Evolutionary conservation across 2,797 vertebrate genomes (phyloP), one percentile per base, ranked within the genome.

Genomic region (Aythya fuligula): DNA sequence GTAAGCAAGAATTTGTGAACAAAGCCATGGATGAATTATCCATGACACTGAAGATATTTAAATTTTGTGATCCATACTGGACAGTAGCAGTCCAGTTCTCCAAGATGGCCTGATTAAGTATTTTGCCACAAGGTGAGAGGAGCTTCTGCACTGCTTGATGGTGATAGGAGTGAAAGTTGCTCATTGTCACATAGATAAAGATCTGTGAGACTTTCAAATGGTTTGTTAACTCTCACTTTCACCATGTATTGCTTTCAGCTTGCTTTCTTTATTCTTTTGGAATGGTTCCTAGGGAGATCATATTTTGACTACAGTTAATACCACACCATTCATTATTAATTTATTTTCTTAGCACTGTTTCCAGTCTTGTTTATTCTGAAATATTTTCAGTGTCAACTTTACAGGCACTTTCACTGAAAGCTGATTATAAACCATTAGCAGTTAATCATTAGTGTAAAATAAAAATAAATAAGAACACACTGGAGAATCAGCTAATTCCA

Each of bases 1-100:
- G 19, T 43, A 39, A 60, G 11, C n/a, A 60, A 3, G 9, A 47
- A 28, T 24, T 19, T 30, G 16, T 8, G 30, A 56, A n/a, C 54
- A 84, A 61, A 72, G 1, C 1, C 0, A 0, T 67, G 77, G 30
- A 10, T 47, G 14, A 22, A 61, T 71, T 77, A 32, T 2, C 27
- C 38, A 6, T 41, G 43, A 20, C 45, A 47, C 0, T 24, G n/a
- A 19, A 53, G 36, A 27, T 39, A 45, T n/a, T 85, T 89, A 74
- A 70, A 87, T 80, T 56, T 65, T 24, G 5, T 64, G 16, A 45
- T 11, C 49, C 13, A 54, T 30, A 22, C 1, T 5, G 13, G 7
- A 22, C 38, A 93, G 28, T 17, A 91, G n/a, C 45, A 69, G 5
- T 6, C 3, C 4, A 3, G 32, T 34, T 5, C 3, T 65, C 27